Evolutionary conservation across 2,113 vertebrate species (phyloP).

Genomic region (Limnothrissa miodon): DNA sequence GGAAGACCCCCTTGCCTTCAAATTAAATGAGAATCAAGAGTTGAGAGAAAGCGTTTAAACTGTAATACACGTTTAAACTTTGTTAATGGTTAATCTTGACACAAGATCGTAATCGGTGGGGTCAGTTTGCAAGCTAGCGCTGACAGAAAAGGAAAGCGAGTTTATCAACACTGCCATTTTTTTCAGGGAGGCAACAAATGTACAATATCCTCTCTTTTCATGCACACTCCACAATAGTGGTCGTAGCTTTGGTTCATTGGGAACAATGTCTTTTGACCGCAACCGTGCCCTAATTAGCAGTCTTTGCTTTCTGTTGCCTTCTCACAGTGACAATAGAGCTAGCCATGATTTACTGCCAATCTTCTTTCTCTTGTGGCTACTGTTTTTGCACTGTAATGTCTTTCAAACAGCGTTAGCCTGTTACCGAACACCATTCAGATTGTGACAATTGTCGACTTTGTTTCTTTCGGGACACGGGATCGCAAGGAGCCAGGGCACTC

Average conservation of each 20-base stretch:
- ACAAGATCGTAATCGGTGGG: conserved; percentile 24
- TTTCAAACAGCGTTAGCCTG: conserved; percentile 32
- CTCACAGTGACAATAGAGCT: conserved; percentile 72
- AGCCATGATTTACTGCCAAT: conserved; percentile 79
- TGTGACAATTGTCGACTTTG: background rate
- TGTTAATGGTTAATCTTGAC: conserved; percentile 32
- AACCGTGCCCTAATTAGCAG: conserved; percentile 64
- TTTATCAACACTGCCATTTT: conserved; percentile 78
- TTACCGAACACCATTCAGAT: conserved; percentile 43
- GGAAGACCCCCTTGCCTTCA: conserved; percentile 70
- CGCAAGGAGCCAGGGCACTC: conserved; percentile 42
- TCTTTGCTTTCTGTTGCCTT: conserved; percentile 74
- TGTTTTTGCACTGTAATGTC: conserved; percentile 72
- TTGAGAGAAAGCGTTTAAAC: conserved; percentile 25
- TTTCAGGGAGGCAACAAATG: conserved; percentile 60
- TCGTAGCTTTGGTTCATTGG: conserved; percentile 68
- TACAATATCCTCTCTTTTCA: conserved; percentile 55
- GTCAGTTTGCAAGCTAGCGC: conserved; percentile 42
- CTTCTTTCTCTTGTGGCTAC: conserved; percentile 67
- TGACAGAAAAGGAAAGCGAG: conserved; percentile 52
- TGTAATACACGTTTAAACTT: conserved; percentile 14
- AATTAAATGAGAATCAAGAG: conserved; percentile 47
- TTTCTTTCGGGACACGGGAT: conserved; percentile 38
- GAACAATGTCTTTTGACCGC: conserved; percentile 67
- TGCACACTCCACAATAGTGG: conserved; percentile 65